Evolutionary conservation across 2,113 vertebrate genomes (phyloP).

Genomic region (Progne subis): DNA sequence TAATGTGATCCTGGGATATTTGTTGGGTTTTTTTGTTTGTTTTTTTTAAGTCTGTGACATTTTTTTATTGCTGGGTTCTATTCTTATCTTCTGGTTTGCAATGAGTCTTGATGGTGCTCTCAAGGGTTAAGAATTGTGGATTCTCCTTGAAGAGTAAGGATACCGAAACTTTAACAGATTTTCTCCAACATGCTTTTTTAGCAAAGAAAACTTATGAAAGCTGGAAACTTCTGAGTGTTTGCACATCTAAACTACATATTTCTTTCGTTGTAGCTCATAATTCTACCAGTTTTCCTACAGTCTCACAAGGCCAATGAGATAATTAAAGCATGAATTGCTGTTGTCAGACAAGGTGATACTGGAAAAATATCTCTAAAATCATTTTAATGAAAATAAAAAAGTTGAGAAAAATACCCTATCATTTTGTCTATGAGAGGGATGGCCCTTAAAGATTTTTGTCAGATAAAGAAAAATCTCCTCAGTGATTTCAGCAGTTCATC

Average conservation of each 20-base stretch:
- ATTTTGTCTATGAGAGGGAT: background rate
- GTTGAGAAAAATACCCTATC: background rate
- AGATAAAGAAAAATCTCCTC: background rate
- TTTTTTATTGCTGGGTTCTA: constrained; percentile 3
- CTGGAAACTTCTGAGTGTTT: background rate
- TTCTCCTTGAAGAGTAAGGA: background rate
- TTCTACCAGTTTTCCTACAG: background rate
- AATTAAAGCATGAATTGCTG: background rate
- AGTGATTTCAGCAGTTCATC: background rate
- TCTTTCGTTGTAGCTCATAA: background rate
- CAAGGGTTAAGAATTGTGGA: background rate
- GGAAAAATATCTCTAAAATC: background rate
- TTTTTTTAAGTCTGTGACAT: no score
- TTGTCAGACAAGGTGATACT: background rate
- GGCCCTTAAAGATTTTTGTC: background rate
- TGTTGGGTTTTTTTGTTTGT: background rate
- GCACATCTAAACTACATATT: background rate
- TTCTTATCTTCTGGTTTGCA: background rate
- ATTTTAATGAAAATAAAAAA: background rate
- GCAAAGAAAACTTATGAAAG: background rate
- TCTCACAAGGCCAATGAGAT: background rate
- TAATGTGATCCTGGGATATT: background rate
- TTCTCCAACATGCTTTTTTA: background rate
- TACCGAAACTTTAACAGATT: background rate
- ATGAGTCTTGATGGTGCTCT: background rate